phyloP scores from a whole-genome alignment of 2,888 invertebrate species.

The Argyresthia goedartella region DNA sequence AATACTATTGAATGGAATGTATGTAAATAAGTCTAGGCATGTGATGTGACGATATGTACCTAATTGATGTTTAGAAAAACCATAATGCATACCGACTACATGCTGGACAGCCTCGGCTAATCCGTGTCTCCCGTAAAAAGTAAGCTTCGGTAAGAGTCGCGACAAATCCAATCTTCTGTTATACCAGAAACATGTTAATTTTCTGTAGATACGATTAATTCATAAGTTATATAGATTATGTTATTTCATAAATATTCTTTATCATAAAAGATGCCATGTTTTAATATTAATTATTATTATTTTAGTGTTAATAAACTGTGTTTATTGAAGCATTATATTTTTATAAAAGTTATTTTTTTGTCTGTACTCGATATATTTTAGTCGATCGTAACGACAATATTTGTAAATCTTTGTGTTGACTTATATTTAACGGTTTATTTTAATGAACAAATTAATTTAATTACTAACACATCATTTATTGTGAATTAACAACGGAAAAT shows the following conservation, averaged over 20 bases:
- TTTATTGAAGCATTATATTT: constrained; percentile 61
- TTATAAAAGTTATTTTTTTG: constrained; percentile 63
- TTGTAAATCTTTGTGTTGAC: constrained; percentile 58
- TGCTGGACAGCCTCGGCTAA: not conserved
- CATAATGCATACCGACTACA: constrained; percentile 11
- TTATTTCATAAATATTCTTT: constrained; percentile 19
- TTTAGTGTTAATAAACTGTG: constrained; percentile 49
- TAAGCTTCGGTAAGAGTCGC: constrained; percentile 6
- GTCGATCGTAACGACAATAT: constrained; percentile 46
- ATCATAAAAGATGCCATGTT: constrained; percentile 62
- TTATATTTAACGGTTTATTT: constrained; percentile 43
- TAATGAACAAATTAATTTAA: constrained; percentile 39
- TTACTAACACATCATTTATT: constrained; percentile 40
- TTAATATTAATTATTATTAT: constrained; percentile 16
- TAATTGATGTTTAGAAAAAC: constrained; percentile 50
- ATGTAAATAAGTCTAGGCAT: constrained; percentile 28
- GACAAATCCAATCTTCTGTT: constrained; percentile 12
- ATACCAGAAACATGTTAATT: constrained; percentile 7
- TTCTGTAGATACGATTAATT: constrained; percentile 15
- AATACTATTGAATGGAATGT: constrained; percentile 18
- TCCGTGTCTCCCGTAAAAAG: not conserved
- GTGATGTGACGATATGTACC: constrained; percentile 61
- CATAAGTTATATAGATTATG: constrained; percentile 10
- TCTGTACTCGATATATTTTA: constrained; percentile 45
- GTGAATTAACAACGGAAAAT: constrained; percentile 62